Conservation (phyloP, 2,113 vertebrate genomes). For the Brevimyrus niger region DNA sequence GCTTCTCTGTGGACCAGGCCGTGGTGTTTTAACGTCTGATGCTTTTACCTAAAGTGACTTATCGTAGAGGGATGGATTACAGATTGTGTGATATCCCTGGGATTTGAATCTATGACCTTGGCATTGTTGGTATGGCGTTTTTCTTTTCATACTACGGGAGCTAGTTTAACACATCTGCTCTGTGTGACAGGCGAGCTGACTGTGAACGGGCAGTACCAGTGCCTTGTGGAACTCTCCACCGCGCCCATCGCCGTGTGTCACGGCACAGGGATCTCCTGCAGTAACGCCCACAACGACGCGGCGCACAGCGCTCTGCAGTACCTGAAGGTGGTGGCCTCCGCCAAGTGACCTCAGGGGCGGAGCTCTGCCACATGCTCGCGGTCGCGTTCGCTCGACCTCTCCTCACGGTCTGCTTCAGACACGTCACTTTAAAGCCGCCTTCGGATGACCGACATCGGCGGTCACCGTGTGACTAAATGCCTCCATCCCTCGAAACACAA, state of each 20-base stretch:
- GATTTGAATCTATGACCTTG: neutral
- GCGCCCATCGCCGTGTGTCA: constrained; percentile 70
- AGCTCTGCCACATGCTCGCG: neutral
- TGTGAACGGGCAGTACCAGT: constrained; percentile 72
- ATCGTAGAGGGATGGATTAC: neutral
- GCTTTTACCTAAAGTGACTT: neutral
- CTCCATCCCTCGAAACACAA: neutral
- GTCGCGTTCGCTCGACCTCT: neutral
- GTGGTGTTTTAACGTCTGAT: neutral
- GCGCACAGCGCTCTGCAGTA: constrained; percentile 74
- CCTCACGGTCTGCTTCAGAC: neutral
- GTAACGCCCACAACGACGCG: constrained; percentile 67
- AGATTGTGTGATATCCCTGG: neutral
- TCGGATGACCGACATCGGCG: neutral
- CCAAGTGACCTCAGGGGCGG: constrained; percentile 40
- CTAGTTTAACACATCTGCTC: neutral
- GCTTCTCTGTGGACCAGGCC: neutral
- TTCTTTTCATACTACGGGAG: neutral
- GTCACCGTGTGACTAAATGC: neutral
- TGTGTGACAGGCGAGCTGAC: constrained; percentile 66
- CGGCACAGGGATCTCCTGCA: constrained; percentile 66
- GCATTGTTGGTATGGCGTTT: neutral
- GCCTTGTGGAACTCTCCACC: constrained; percentile 72
- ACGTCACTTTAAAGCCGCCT: neutral
- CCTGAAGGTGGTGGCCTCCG: constrained; percentile 64